These are phyloP conservation scores for Drosophila mojavensis DNA, from an alignment of 1,140 invertebrate genomes.

Conservation along the genomic window DNA sequence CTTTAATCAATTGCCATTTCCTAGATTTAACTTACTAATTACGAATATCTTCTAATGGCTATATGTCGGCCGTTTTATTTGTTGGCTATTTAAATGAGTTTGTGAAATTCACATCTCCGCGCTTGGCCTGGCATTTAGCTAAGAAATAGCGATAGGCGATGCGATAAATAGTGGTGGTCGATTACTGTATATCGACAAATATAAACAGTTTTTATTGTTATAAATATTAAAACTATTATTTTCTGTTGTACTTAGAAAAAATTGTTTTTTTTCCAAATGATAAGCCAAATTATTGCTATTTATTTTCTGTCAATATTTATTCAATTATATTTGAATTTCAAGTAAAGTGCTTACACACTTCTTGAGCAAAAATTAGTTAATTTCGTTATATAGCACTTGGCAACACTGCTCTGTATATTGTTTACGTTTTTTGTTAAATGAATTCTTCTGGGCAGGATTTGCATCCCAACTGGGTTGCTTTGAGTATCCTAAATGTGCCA, in stretches of 20 bases:
- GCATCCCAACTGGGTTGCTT: constrained; percentile 78
- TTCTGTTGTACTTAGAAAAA: too few species aligned
- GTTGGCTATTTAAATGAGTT: constrained; percentile 45
- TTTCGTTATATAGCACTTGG: background rate
- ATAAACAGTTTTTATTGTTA: too few species aligned
- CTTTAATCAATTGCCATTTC: constrained; percentile 13
- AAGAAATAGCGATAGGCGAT: constrained; percentile 18
- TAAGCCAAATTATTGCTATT: too few species aligned
- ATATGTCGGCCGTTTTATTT: background rate
- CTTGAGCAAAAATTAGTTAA: background rate
- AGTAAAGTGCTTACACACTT: constrained; percentile 7
- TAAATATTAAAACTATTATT: too few species aligned
- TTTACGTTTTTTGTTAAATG: constrained; percentile 50
- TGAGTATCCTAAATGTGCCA: constrained; percentile 72
- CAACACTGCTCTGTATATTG: constrained; percentile 11
- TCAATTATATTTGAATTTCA: background rate
- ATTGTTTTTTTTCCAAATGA: too few species aligned
- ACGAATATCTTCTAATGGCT: background rate
- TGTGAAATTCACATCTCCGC: constrained; percentile 71
- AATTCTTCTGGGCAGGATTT: constrained; percentile 58
- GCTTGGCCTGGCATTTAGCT: constrained; percentile 34
- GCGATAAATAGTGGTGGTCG: constrained; percentile 10
- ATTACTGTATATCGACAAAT: background rate
- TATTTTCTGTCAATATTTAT: too few species aligned
- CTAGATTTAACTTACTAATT: background rate